A percentile compares a stretch with the other conserved stretches of the same genome.
Evolutionary conservation across 2,888 invertebrate species (phyloP).

Genomic region (Hemithea aestivaria): DNA sequence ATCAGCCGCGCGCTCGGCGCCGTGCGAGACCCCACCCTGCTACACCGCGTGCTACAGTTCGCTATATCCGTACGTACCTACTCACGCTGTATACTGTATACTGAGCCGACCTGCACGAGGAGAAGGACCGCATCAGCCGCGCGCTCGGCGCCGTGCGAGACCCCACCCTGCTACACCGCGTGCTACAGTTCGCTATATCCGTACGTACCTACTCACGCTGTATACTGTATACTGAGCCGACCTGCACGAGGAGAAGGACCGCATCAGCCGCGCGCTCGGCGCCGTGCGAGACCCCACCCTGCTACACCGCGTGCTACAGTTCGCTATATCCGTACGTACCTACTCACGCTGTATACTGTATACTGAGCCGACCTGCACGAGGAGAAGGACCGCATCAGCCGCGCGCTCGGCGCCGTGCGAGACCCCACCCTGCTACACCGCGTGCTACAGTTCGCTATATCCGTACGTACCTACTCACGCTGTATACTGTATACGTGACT

Average conservation of each 20-base stretch:
- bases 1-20: conserved; percentile 92
- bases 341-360: no score
- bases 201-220: no score
- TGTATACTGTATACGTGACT: no score
- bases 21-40: conserved; percentile 83
- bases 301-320: conserved; percentile 86
- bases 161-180: conserved; percentile 83
- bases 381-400: conserved; percentile 94
- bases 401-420: conserved; percentile 89
- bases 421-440: conserved; percentile 84
- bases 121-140: conserved; percentile 93
- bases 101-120: conserved; percentile 95
- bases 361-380: conserved; percentile 95
- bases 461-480: no score
- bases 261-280: conserved; percentile 92
- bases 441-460: conserved; percentile 89
- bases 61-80: conserved; percentile 89
- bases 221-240: no score
- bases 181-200: conserved; percentile 90
- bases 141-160: conserved; percentile 90
- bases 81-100: no score
- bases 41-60: conserved; percentile 88
- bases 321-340: conserved; percentile 90
- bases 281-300: conserved; percentile 85
- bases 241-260: conserved; percentile 95